Evolutionary conservation across 2,888 invertebrate genomes (phyloP), one percentile per base, ranked within the genome.

Genomic region (Yponomeuta evonymella): DNA sequence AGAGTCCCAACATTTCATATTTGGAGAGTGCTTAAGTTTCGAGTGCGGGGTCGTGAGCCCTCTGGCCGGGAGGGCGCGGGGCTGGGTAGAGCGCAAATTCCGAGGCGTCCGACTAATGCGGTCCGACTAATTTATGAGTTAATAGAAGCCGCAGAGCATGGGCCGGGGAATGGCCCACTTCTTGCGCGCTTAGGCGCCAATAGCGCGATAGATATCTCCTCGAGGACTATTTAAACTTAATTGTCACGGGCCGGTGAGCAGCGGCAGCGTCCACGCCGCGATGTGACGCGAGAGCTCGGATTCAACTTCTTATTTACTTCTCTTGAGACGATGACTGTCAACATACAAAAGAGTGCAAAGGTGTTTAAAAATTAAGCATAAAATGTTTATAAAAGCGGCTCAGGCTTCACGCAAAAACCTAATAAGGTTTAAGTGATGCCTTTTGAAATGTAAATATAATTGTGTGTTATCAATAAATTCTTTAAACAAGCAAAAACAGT

Each of bases 81-180:
- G 33, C 65, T 12, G 67, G 43, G 8, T 51, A 51, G 23, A 30
- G 43, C n/a, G 30, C 72, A 74, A 74, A 77, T 78, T 75, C 75
- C 75, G 69, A 71, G 72, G 74, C 74, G 75, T 76, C 72, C 72
- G 73, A n/a, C 76, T 75, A 80, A 79, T 76, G 76, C 75, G 76
- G 74, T 78, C 76, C 76, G 75, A 77, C 77, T 79, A 81, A 80
- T 80, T 80, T 81, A 81, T 78, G 78, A 79, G 78, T 80, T 80
- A 79, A 81, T 80, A 80, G 78, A 76, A 71, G 75, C 78, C 75
- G 75, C 75, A 74, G 76, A 74, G 77, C 76, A 77, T 76, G 74
- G 76, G 74, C 75, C 73, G 76, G 72, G 15, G 72, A 75, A 75
- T 73, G 72, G 73, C 72, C 73, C 70, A 72, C 73, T 72, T 74